Conservation (phyloP, 2,888 invertebrate genomes). For the Epinotia brunnichana region DNA sequence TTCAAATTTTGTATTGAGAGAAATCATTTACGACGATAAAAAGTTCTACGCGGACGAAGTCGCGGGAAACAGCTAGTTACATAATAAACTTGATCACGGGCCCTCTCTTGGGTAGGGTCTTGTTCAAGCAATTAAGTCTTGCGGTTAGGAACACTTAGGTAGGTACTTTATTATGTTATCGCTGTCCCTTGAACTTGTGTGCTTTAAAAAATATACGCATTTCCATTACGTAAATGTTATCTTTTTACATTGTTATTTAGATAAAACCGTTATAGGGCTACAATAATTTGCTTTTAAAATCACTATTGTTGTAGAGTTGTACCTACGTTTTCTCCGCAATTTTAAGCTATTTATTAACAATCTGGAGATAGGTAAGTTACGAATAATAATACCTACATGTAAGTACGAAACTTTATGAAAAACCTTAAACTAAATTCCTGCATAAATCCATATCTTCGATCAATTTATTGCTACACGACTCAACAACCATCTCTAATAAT, state of each 20-base stretch:
- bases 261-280: slow-evolving; percentile 22
- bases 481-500: slow-evolving; percentile 1
- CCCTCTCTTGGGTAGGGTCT: slow-evolving; percentile 4
- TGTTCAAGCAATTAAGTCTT: slow-evolving; percentile 26
- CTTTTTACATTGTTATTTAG: slow-evolving; percentile 28
- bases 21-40: too few species aligned
- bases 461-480: neutral
- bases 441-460: neutral
- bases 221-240: slow-evolving; percentile 40
- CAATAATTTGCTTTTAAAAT: neutral
- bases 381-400: neutral
- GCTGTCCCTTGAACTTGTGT: slow-evolving; percentile 42
- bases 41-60: too few species aligned
- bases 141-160: slow-evolving; percentile 1
- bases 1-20: too few species aligned
- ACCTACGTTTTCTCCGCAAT: neutral
- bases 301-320: neutral
- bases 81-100: slow-evolving; percentile 12
- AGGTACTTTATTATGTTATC: slow-evolving; percentile 28
- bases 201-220: slow-evolving; percentile 24
- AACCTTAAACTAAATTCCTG: neutral
- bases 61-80: too few species aligned
- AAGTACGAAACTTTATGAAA: neutral
- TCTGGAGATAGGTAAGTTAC: neutral
- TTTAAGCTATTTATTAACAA: neutral